These are phyloP conservation scores for Idaea dimidiata DNA, from an alignment of 2,888 invertebrate species.

Conservation along the genomic window DNA sequence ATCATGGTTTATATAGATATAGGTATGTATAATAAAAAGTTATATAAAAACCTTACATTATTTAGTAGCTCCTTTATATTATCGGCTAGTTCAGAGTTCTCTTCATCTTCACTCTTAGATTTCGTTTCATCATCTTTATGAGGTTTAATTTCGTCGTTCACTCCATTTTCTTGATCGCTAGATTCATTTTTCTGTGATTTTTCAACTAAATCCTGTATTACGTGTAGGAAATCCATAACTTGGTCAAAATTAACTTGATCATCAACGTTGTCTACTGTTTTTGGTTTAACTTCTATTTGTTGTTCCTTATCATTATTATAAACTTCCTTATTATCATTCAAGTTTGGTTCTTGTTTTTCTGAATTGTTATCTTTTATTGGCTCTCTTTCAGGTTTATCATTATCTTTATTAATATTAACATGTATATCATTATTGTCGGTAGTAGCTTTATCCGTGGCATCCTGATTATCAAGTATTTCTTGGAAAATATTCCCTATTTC, in stretches of 20 bases:
- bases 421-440: conserved; percentile 2
- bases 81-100: conserved; percentile 19
- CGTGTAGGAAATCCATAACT: neutral
- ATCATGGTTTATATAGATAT: too few species aligned
- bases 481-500: conserved; percentile 18
- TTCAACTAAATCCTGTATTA: neutral
- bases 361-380: neutral
- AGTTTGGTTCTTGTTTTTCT: neutral
- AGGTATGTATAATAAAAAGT: neutral
- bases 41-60: conserved; percentile 27
- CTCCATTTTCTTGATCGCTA: neutral
- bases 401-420: conserved; percentile 7
- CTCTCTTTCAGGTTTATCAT: neutral
- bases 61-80: conserved; percentile 31
- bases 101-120: neutral
- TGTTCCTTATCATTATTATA: conserved; percentile 6
- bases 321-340: conserved; percentile 9
- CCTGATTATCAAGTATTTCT: conserved; percentile 9
- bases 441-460: neutral
- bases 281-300: conserved; percentile 8
- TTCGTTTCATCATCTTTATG: conserved; percentile 2
- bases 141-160: neutral
- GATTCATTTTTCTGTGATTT: neutral
- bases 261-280: conserved; percentile 3
- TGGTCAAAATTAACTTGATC: neutral